Percentiles rank a stretch among this genome's conserved stretches.
phyloP scores from a whole-genome alignment of 2,888 invertebrate genomes.

The Tachina fera region DNA sequence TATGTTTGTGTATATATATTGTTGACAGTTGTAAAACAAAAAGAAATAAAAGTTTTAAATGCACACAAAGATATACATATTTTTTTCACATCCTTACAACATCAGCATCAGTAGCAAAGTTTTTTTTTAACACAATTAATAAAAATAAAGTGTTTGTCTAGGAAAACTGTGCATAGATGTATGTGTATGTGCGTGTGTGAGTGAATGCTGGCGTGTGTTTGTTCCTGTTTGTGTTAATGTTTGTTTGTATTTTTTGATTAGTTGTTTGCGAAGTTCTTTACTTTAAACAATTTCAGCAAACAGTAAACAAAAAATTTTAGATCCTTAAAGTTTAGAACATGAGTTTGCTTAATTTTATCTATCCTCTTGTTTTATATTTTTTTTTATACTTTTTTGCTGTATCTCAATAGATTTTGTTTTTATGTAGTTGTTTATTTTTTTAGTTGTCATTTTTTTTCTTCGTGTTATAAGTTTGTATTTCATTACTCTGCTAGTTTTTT shows the following conservation, averaged over 20 bases:
- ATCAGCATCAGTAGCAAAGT: conserved; percentile 6
- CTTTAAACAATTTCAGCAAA: conserved; percentile 27
- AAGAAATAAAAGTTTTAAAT: background rate
- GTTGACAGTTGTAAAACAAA: background rate
- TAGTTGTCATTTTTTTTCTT: conserved; percentile 21
- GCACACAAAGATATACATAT: background rate
- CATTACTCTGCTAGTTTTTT: background rate
- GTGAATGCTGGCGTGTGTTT: background rate
- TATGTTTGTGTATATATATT: too few relatives aligned
- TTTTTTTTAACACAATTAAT: conserved; percentile 49
- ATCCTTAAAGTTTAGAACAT: conserved; percentile 50
- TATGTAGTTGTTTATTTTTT: conserved; percentile 20
- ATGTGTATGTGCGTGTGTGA: background rate
- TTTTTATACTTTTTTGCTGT: conserved; percentile 2
- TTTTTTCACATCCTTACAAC: background rate
- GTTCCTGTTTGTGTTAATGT: background rate
- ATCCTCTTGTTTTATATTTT: conserved; percentile 16
- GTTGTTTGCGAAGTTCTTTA: conserved; percentile 2
- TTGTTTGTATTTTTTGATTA: conserved; percentile 1
- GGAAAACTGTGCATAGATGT: background rate
- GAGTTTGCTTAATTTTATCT: conserved; percentile 44
- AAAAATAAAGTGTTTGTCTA: conserved; percentile 15
- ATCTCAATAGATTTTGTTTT: conserved; percentile 23
- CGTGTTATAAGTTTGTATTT: background rate
- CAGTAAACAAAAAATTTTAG: conserved; percentile 42